Percentiles rank a stretch among this genome's conserved stretches.
These are phyloP conservation scores for Eupleurogrammus muticus DNA, from an alignment of 2,797 vertebrate species.

Conservation along the genomic window DNA sequence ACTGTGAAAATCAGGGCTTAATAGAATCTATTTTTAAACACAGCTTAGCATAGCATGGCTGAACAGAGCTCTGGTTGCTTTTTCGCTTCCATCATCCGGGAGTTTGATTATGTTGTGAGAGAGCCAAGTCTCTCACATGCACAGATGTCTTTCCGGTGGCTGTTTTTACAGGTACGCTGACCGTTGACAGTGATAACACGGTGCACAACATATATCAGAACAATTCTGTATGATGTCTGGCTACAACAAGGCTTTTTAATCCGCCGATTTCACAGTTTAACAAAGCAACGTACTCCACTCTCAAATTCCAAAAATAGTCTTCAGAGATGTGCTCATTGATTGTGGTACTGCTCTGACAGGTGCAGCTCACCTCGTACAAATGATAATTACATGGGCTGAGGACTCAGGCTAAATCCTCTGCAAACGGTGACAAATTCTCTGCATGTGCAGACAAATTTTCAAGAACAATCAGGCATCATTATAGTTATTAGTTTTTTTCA, in stretches of 20 bases:
- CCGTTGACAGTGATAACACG: slow-evolving; percentile 15
- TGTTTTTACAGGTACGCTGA: slow-evolving; percentile 20
- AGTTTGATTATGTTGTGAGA: slow-evolving; percentile 47
- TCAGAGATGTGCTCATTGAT: slow-evolving; percentile 18
- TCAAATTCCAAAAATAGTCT: slow-evolving; percentile 36
- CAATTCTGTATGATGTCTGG: slow-evolving; percentile 6
- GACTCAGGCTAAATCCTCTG: neutral
- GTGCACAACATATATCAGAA: slow-evolving; percentile 24
- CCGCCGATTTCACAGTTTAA: slow-evolving; percentile 10
- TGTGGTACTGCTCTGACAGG: slow-evolving; percentile 4
- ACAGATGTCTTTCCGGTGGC: slow-evolving; percentile 34
- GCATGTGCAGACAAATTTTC: neutral
- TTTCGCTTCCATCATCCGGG: slow-evolving; percentile 35
- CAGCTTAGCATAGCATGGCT: slow-evolving; percentile 50
- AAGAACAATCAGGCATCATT: slow-evolving; percentile 10
- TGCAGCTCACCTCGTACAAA: slow-evolving; percentile 1
- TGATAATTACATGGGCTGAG: slow-evolving; percentile 2
- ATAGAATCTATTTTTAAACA: slow-evolving; percentile 71
- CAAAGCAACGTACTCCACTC: neutral
- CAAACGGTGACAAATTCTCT: neutral
- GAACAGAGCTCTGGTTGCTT: slow-evolving; percentile 45
- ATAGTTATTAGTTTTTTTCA: slow-evolving; percentile 1
- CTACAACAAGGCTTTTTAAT: slow-evolving; percentile 17
- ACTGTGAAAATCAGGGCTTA: slow-evolving; percentile 59
- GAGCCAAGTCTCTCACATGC: slow-evolving; percentile 46